phyloP scores from a whole-genome alignment of 2,888 invertebrate species.

The Archips crataeganus region DNA sequence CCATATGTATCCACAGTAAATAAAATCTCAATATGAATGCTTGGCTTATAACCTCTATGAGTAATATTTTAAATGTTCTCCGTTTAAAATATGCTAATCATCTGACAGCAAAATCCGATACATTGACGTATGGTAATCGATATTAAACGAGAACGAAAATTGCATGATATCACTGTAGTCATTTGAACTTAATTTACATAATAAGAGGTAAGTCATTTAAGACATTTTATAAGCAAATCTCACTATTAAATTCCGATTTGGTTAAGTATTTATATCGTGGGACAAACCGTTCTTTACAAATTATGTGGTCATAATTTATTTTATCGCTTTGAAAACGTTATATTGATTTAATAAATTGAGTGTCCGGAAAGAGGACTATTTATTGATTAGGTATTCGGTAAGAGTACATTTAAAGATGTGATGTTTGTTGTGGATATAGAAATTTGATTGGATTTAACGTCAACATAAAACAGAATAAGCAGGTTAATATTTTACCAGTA shows the following conservation, averaged over 20 bases:
- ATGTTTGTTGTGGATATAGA: not conserved
- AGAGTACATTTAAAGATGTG: not conserved
- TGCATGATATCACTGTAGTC: conserved; percentile 41
- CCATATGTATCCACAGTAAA: conserved; percentile 33
- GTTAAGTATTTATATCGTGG: conserved; percentile 49
- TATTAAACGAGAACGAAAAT: conserved; percentile 41
- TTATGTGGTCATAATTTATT: conserved; percentile 40
- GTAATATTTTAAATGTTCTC: conserved; percentile 45
- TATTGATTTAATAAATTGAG: conserved; percentile 40
- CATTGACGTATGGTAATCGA: conserved; percentile 65
- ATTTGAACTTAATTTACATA: conserved; percentile 59
- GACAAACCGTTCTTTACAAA: conserved; percentile 41
- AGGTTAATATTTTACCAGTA: not conserved
- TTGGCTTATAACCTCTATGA: conserved; percentile 37
- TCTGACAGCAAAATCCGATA: conserved; percentile 61
- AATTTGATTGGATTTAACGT: not conserved
- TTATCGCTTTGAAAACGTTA: conserved; percentile 18
- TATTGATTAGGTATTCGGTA: conserved; percentile 18
- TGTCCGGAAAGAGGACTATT: conserved; percentile 8
- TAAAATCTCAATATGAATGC: conserved; percentile 42
- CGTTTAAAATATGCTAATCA: conserved; percentile 60
- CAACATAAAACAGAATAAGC: not conserved
- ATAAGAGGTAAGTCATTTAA: conserved; percentile 60
- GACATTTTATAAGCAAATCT: conserved; percentile 59
- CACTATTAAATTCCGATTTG: conserved; percentile 57